Conservation (phyloP, 1,140 invertebrate genomes). For the Calosoma granatense region DNA sequence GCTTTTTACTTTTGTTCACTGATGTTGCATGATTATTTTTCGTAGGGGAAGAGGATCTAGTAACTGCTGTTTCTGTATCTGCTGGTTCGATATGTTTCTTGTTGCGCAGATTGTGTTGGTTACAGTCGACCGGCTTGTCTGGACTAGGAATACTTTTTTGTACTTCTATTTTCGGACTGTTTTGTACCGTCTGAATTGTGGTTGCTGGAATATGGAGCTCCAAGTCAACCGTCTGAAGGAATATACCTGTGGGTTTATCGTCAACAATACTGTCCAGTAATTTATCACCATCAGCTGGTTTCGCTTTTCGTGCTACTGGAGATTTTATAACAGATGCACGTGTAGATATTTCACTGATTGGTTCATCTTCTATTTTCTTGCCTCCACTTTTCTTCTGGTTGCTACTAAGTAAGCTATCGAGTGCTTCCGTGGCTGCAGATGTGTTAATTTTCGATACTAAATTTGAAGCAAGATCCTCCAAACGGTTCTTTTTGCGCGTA, state of each 20-base stretch:
- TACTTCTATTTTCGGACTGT: slow-evolving; percentile 15
- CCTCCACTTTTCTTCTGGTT: slow-evolving; percentile 11
- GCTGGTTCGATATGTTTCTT: slow-evolving; percentile 12
- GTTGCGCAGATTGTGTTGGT: slow-evolving; percentile 5
- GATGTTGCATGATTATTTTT: too few species aligned
- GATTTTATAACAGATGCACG: slow-evolving; percentile 44
- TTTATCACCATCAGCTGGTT: slow-evolving; percentile 36
- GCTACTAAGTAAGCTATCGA: slow-evolving; percentile 9
- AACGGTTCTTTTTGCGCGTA: slow-evolving; percentile 43
- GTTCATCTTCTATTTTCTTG: slow-evolving; percentile 6
- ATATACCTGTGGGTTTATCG: slow-evolving; percentile 48
- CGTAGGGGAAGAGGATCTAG: too few species aligned
- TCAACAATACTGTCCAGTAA: slow-evolving; percentile 28
- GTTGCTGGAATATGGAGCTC: slow-evolving; percentile 50
- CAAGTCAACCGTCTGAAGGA: slow-evolving; percentile 49
- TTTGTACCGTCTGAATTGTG: slow-evolving; percentile 34
- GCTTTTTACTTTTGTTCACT: slow-evolving; percentile 13
- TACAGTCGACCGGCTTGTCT: neutral
- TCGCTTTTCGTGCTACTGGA: slow-evolving; percentile 39
- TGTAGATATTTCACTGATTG: slow-evolving; percentile 21
- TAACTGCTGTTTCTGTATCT: slow-evolving; percentile 11
- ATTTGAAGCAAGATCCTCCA: slow-evolving; percentile 45
- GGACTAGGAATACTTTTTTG: neutral
- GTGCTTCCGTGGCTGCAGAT: slow-evolving; percentile 18
- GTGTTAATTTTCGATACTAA: slow-evolving; percentile 42